These are phyloP conservation scores for Erebia ligea DNA, from an alignment of 2,888 invertebrate species.

Conservation along the genomic window DNA sequence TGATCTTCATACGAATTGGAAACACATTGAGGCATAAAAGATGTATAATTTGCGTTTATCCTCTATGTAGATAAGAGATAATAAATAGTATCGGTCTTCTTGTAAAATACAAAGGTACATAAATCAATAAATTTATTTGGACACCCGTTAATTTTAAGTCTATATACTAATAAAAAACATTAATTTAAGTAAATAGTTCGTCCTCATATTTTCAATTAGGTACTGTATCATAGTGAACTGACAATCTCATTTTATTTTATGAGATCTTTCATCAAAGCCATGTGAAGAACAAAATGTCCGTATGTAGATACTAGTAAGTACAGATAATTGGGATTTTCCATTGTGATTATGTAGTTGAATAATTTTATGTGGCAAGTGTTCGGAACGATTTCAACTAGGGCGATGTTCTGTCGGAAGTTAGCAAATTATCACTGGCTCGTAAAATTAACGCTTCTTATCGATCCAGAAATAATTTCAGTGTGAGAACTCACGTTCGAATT, in stretches of 20 bases:
- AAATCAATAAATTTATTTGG: no score
- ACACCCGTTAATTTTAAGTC: no score
- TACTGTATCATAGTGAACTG: background rate
- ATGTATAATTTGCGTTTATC: background rate
- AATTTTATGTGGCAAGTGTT: constrained; percentile 76
- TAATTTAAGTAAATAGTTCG: no score
- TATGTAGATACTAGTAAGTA: constrained; percentile 16
- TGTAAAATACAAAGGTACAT: no score
- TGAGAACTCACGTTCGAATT: constrained; percentile 53
- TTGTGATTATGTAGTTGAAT: constrained; percentile 52
- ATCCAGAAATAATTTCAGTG: constrained; percentile 76
- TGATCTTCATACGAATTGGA: constrained; percentile 28
- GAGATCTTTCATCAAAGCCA: constrained; percentile 13
- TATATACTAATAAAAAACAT: no score
- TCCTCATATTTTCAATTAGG: background rate
- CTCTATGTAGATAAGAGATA: background rate
- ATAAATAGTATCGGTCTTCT: background rate
- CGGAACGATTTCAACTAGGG: constrained; percentile 78
- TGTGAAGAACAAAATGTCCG: constrained; percentile 19
- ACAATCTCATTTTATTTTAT: constrained; percentile 6
- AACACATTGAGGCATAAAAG: background rate
- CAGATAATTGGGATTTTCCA: constrained; percentile 42
- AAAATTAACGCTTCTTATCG: constrained; percentile 83
- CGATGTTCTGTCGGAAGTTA: constrained; percentile 81
- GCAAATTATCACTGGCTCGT: constrained; percentile 83